A percentile compares a stretch with the other conserved stretches of the same genome.
phyloP scores from a whole-genome alignment of 2,113 vertebrate species.

The Brachyhypopomus gauderio region DNA sequence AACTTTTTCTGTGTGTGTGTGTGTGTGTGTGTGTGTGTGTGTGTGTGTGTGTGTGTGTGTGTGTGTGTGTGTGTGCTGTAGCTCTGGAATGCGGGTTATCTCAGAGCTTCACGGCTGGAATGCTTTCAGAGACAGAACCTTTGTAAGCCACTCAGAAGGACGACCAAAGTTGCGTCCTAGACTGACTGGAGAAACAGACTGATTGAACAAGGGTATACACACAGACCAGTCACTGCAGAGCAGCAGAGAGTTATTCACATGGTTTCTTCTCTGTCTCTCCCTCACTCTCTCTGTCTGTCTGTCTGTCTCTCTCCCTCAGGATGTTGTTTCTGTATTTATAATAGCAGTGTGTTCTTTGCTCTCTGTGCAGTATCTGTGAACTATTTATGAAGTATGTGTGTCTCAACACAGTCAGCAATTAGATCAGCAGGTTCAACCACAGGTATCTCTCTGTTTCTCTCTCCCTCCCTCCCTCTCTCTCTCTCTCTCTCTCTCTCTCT shows the following conservation, averaged over 20 bases:
- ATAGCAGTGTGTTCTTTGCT: no score
- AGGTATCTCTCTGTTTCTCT: neutral
- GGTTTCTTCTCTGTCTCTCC: neutral
- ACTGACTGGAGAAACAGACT: neutral
- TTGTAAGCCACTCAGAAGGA: neutral
- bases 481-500: slow-evolving; percentile 24
- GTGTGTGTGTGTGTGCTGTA: slow-evolving; percentile 21
- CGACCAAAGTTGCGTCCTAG: neutral
- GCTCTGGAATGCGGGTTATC: neutral
- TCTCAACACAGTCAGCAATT: no score
- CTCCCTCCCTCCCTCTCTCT: neutral
- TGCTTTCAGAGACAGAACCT: neutral
- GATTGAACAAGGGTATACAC: neutral
- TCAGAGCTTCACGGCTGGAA: neutral
- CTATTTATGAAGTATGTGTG: no score
- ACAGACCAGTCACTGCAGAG: neutral
- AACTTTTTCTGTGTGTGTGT: no score
- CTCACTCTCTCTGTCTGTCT: neutral
- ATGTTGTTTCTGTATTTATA: no score
- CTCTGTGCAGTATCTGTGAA: no score
- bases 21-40: no score
- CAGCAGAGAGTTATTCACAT: no score
- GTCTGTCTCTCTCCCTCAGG: neutral
- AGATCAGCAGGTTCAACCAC: no score
- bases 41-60: no score